Evolutionary conservation across 2,113 vertebrate genomes (phyloP).

Genomic region (Zosterops hypoxanthus): DNA sequence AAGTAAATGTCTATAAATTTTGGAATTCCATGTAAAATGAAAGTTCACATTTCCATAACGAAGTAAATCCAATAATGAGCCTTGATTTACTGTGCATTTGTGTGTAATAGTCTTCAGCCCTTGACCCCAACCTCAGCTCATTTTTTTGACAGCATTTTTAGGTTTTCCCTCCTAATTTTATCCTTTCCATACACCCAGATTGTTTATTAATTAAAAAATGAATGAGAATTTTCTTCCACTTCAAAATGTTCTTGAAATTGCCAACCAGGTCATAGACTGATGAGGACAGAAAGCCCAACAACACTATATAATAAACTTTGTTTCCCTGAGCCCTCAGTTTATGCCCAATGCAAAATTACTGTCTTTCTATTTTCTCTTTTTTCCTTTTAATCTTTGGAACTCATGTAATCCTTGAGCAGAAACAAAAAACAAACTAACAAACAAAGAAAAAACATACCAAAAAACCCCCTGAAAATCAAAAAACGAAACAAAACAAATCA

Average conservation of each 20-base stretch:
- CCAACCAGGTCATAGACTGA: background rate
- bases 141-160: background rate
- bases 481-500: too few species aligned
- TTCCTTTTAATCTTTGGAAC: background rate
- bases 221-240: background rate
- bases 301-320: background rate
- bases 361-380: background rate
- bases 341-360: background rate
- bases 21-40: background rate
- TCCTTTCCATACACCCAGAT: background rate
- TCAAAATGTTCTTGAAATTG: background rate
- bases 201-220: background rate
- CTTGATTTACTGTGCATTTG: background rate
- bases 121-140: background rate
- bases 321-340: background rate
- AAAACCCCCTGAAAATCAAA: too few species aligned
- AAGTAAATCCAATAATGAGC: background rate
- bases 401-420: background rate
- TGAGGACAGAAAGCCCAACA: fast-evolving
- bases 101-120: background rate
- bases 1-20: background rate
- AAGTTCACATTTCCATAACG: background rate
- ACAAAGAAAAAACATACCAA: too few species aligned
- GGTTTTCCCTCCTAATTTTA: background rate
- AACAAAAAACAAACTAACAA: background rate